Evolutionary conservation across 1,140 invertebrate species (phyloP).

Genomic region (Drosophila yakuba): DNA sequence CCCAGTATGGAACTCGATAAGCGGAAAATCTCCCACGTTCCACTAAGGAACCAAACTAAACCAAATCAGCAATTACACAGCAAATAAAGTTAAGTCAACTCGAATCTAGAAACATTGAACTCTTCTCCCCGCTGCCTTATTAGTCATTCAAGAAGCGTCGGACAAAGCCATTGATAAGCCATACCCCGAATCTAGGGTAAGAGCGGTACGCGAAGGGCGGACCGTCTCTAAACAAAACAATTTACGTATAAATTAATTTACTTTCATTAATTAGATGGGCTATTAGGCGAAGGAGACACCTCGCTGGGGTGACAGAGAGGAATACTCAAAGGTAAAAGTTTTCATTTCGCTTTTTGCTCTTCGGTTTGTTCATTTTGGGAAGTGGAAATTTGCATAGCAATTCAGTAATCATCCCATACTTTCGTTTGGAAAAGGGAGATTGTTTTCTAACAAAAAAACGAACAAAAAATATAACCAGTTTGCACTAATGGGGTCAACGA

Average conservation of each 20-base stretch:
- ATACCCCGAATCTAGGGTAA: constrained; percentile 9
- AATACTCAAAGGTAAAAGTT: constrained; percentile 71
- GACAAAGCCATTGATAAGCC: constrained; percentile 66
- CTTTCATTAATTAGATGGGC: constrained; percentile 75
- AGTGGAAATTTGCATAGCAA: constrained; percentile 63
- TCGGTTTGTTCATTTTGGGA: constrained; percentile 25
- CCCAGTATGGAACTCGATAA: constrained; percentile 21
- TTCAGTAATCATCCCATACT: constrained; percentile 29
- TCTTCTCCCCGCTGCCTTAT: constrained; percentile 43
- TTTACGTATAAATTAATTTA: constrained; percentile 79
- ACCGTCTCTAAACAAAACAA: constrained; percentile 70
- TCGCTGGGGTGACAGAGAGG: constrained; percentile 56
- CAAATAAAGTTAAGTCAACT: constrained; percentile 52
- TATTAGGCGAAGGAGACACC: constrained; percentile 46
- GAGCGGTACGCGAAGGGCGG: constrained; percentile 18
- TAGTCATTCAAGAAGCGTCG: constrained; percentile 61
- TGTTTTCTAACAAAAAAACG: too few relatives aligned
- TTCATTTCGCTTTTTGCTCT: constrained; percentile 44
- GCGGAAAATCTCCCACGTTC: constrained; percentile 70
- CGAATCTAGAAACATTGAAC: constrained; percentile 29
- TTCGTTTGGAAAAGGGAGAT: too few relatives aligned
- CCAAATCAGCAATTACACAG: constrained; percentile 70
- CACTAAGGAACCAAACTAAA: constrained; percentile 56
- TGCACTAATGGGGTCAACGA: constrained; percentile 2
- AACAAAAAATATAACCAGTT: constrained; percentile 3